These are phyloP conservation scores for Colletes latitarsis DNA, from an alignment of 1,140 invertebrate species.

Conservation along the genomic window DNA sequence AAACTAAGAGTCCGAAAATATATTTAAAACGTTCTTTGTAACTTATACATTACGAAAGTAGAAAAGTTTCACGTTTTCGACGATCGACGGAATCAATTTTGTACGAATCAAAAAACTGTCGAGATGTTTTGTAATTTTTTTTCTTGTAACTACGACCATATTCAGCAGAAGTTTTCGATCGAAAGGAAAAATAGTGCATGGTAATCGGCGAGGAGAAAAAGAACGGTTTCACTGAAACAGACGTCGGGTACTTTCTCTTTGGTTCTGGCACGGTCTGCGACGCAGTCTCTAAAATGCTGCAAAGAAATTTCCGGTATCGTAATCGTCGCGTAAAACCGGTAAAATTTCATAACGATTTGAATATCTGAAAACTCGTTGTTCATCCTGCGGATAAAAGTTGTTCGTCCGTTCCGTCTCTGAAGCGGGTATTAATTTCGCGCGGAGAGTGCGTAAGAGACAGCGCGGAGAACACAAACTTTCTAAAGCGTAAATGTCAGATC, in stretches of 20 bases:
- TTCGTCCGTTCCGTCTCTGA: neutral
- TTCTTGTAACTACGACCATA: neutral
- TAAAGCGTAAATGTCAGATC: slow-evolving; percentile 79
- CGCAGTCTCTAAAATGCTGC: slow-evolving; percentile 18
- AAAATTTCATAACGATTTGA: slow-evolving; percentile 39
- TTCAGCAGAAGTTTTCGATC: neutral
- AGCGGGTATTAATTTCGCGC: slow-evolving; percentile 15
- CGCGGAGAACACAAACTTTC: slow-evolving; percentile 69
- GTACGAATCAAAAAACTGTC: no score
- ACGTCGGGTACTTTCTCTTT: slow-evolving; percentile 34
- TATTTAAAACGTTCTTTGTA: no score
- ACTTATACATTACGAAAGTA: no score
- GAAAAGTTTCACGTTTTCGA: no score
- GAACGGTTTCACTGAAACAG: slow-evolving; percentile 42
- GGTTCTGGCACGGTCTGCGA: neutral
- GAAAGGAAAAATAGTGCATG: slow-evolving; percentile 8
- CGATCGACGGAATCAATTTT: no score
- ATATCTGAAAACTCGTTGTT: neutral
- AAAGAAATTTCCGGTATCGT: slow-evolving; percentile 34
- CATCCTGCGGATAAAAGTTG: slow-evolving; percentile 6
- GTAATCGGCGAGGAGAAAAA: slow-evolving; percentile 27
- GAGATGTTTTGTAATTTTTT: no score
- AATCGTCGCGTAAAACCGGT: slow-evolving; percentile 34
- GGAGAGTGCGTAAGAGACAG: slow-evolving; percentile 64
- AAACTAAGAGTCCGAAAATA: no score